phyloP scores from a whole-genome alignment of 2,888 invertebrate genomes.

The Megalurothrips usitatus region DNA sequence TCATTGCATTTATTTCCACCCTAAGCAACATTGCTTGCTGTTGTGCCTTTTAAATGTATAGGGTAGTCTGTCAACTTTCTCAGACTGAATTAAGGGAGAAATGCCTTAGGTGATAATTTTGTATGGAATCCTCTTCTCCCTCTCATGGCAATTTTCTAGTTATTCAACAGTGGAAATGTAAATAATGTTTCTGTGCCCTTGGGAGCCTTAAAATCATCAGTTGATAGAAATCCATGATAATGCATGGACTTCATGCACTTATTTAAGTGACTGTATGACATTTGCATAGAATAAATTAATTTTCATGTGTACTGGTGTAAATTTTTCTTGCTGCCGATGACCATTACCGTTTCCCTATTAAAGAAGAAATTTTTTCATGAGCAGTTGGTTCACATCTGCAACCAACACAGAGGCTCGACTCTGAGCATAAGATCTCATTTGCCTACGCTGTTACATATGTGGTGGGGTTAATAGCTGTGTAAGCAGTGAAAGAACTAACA shows the following conservation, averaged over 20 bases:
- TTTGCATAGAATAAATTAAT: conserved; percentile 18
- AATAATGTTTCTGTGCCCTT: not conserved
- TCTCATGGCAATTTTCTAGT: not conserved
- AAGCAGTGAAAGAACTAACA: not conserved
- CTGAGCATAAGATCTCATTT: not conserved
- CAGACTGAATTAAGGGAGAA: not conserved
- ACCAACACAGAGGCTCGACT: too few species aligned
- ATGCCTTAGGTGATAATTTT: not conserved
- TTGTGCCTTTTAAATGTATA: too few species aligned
- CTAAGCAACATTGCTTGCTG: too few species aligned
- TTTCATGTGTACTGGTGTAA: not conserved
- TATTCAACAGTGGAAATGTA: not conserved
- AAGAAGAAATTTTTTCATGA: too few species aligned
- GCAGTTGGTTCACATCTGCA: too few species aligned
- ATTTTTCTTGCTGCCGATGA: not conserved
- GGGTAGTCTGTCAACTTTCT: not conserved
- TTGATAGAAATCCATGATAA: not conserved
- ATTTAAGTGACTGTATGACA: not conserved
- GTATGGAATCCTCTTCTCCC: not conserved
- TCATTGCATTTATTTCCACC: too few species aligned
- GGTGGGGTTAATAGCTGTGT: not conserved
- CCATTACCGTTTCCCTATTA: too few species aligned
- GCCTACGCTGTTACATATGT: not conserved
- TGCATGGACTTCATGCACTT: not conserved
- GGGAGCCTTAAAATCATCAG: not conserved